These are phyloP conservation scores for Macrobrachium rosenbergii DNA, from an alignment of 1,140 invertebrate species.

Conservation along the genomic window DNA sequence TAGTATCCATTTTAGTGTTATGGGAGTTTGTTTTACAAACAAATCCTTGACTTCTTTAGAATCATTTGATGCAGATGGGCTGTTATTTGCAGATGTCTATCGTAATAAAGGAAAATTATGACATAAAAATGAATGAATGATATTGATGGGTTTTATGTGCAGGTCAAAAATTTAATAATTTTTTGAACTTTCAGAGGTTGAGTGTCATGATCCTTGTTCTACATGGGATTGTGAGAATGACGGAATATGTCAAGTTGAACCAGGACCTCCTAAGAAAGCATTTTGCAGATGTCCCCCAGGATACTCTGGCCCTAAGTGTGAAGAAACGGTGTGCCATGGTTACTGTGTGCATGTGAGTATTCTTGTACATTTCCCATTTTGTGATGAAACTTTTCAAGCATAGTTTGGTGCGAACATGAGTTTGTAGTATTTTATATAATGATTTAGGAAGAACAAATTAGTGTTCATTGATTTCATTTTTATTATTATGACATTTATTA, in stretches of 20 bases:
- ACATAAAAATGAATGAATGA: too few species aligned
- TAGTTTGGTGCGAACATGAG: background rate
- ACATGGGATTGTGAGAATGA: constrained; percentile 30
- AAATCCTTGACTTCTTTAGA: too few species aligned
- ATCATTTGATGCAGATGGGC: too few species aligned
- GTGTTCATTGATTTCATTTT: background rate
- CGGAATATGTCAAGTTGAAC: constrained; percentile 11
- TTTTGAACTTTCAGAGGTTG: background rate
- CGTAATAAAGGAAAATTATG: too few species aligned
- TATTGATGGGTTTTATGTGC: too few species aligned
- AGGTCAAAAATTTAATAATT: too few species aligned
- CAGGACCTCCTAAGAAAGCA: constrained; percentile 6
- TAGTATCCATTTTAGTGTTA: too few species aligned
- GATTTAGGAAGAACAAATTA: too few species aligned
- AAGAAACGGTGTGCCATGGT: constrained; percentile 21
- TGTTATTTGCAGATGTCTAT: too few species aligned
- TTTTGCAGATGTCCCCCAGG: constrained; percentile 41
- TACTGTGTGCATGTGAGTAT: constrained; percentile 43
- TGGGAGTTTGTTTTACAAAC: too few species aligned
- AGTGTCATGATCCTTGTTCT: constrained; percentile 26
- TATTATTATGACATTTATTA: background rate
- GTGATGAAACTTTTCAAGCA: background rate
- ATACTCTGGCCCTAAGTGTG: constrained; percentile 28
- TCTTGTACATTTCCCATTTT: background rate
- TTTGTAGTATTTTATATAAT: background rate